Evolutionary conservation across 2,888 invertebrate genomes (phyloP).

Genomic region (Drosophila neonasuta): DNA sequence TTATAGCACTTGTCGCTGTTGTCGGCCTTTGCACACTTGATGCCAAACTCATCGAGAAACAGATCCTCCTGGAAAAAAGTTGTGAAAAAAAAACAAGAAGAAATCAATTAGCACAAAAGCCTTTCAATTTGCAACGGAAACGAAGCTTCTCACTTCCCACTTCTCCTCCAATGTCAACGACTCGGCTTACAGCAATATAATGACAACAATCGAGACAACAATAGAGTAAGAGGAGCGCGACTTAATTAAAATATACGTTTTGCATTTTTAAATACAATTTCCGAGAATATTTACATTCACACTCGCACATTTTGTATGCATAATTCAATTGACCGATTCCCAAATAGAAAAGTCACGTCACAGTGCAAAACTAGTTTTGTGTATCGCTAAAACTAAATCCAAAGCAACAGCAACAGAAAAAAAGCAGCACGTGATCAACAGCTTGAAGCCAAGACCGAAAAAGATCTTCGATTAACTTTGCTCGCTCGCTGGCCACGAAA

Average conservation of each 20-base stretch:
- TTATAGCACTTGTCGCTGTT: slow-evolving; percentile 73
- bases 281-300: slow-evolving; percentile 39
- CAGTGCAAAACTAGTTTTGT: slow-evolving; percentile 39
- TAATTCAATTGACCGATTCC: slow-evolving; percentile 17
- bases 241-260: background rate
- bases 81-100: background rate
- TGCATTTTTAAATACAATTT: slow-evolving; percentile 15
- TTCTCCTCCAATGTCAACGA: slow-evolving; percentile 27
- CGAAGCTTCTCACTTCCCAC: slow-evolving; percentile 1
- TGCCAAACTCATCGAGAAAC: slow-evolving; percentile 78
- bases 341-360: slow-evolving; percentile 21
- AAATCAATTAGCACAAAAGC: slow-evolving; percentile 37
- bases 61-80: slow-evolving; percentile 69
- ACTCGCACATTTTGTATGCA: slow-evolving; percentile 19
- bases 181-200: slow-evolving; percentile 12
- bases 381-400: slow-evolving; percentile 11
- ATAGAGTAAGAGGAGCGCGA: slow-evolving; percentile 5
- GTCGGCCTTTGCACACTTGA: slow-evolving; percentile 69
- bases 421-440: slow-evolving; percentile 25
- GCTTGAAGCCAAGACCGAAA: background rate
- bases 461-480: background rate
- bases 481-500: background rate
- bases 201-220: slow-evolving; percentile 5
- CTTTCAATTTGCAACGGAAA: slow-evolving; percentile 50
- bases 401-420: background rate